Conservation (phyloP, 2,888 invertebrate species). For the Lasiommata megera region DNA sequence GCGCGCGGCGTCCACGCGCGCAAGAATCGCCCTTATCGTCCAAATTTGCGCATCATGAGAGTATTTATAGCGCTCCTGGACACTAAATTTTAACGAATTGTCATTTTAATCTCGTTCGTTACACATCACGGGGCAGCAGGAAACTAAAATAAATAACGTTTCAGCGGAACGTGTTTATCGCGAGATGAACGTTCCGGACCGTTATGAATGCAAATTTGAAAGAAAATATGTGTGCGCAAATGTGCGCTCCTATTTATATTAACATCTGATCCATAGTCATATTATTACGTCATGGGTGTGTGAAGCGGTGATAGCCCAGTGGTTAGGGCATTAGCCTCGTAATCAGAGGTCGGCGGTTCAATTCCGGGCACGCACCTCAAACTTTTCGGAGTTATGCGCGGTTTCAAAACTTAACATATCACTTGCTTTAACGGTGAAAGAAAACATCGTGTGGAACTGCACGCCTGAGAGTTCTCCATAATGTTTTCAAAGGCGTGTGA, state of each 20-base stretch:
- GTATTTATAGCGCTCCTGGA: slow-evolving; percentile 36
- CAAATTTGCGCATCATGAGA: slow-evolving; percentile 42
- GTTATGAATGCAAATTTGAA: slow-evolving; percentile 13
- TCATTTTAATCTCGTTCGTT: slow-evolving; percentile 36
- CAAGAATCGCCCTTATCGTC: slow-evolving; percentile 53
- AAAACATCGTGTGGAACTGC: too few relatives aligned
- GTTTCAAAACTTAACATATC: too few relatives aligned
- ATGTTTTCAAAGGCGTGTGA: too few relatives aligned
- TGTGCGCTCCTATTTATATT: neutral
- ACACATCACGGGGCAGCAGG: slow-evolving; percentile 28
- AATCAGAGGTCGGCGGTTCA: too few relatives aligned
- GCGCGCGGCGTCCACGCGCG: slow-evolving; percentile 43
- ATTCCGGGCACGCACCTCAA: too few relatives aligned
- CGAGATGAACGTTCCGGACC: slow-evolving; percentile 9
- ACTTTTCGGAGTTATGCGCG: too few relatives aligned
- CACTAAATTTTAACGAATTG: slow-evolving; percentile 38
- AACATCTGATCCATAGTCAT: neutral
- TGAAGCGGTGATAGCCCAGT: too few relatives aligned
- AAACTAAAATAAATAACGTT: slow-evolving; percentile 32
- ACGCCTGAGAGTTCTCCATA: too few relatives aligned
- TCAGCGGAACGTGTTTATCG: slow-evolving; percentile 11
- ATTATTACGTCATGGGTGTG: too few relatives aligned
- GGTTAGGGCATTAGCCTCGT: too few relatives aligned
- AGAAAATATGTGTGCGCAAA: neutral
- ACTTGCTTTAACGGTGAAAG: too few relatives aligned